Evolutionary conservation across 2,113 vertebrate genomes (phyloP), one percentile per base, ranked within the genome.

Genomic region (Cyanoliseus patagonus): DNA sequence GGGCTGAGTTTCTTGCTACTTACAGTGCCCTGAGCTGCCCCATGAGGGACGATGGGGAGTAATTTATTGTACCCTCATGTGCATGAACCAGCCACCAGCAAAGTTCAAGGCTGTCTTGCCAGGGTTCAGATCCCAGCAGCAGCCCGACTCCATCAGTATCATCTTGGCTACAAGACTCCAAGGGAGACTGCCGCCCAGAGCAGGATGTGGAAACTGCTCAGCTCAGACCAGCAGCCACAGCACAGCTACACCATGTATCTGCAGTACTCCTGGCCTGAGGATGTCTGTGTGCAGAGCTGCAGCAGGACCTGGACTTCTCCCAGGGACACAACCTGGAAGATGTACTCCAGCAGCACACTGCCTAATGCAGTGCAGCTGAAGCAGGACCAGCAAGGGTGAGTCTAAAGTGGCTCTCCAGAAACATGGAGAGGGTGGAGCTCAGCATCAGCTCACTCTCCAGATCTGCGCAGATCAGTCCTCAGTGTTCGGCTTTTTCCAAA

Each of bases 31-130:
- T 49, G 52, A 62, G 49, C n/a, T 84, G 8, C 24, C 37, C 57
- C 19, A 23, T 0, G 0, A 15, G 39, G 63, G 42, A 17, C 0
- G 0, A 10, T 5, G 8, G 11, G n/a, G 8, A 88, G 17, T 62
- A n/a, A 27, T 81, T 85, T 44, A 31, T 85, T 62, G 62, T 17
- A 2, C 8, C 37, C 17, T 68, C 5, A 1, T 51, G 59, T 35
- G 31, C 17, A 13, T 12, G 35, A 64, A 10, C 12, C 57, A 67
- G 17, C n/a, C n/a, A 9, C 33, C 22, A 15, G 44, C 51, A 86
- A 33, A 80, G n/a, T 3, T 49, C 3, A 5, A 10, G 9, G 1
- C 47, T n/a, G 63, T 57, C 76, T 33, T 44, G 14, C 6, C 4
- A 3, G 46, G 30, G 20, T 59, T 73, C 37, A 35, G 14, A 30